Evolutionary conservation across 2,113 vertebrate genomes (phyloP), one percentile per base, ranked within the genome.

Genomic region (Albula glossodonta): DNA sequence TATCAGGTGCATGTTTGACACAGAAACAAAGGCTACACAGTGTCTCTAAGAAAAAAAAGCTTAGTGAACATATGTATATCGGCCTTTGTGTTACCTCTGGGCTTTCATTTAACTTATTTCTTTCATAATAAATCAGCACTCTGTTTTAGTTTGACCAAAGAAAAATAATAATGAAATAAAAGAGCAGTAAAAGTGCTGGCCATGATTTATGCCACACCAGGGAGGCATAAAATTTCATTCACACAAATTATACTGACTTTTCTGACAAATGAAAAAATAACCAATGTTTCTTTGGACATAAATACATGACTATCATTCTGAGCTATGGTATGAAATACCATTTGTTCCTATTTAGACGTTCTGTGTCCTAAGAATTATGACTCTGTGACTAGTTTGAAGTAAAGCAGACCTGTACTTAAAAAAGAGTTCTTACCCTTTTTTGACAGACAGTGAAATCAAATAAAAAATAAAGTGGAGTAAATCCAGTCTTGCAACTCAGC

Each of bases 201-300:
- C 83, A 86, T 91, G 90, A 94, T 94, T 93, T 91, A 93, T 91
- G 87, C 81, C 90, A 88, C 90, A 89, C 91, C 87, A 84, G 90
- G 89, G 94, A 93, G 87, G 87, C 77, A 93, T 91, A 94, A 93
- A 93, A 90, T 89, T 87, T 87, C 91, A 92, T 92, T 94, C 91
- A 87, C 90, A 89, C 91, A 94, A 93, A 93, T 93, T 88, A 92
- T 91, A 89, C 87, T 48, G 91, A 90, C 92, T 93, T 92, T 89
- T 91, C 86, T 93, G 86, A 93, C 88, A 94, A 93, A 92, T 90
- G 91, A 92, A 91, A 89, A 92, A 93, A 93, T 91, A 89, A 86
- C 92, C 83, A 84, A 91, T 85, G 91, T 92, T 92, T 90, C 90
- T 86, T 88, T 84, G 92, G 91, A 93, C 86, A 86, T 89, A 86